Percentiles rank a stretch among this genome's conserved stretches.
Conservation (phyloP, 2,797 vertebrate genomes). For the Cryptoprocta ferox region DNA sequence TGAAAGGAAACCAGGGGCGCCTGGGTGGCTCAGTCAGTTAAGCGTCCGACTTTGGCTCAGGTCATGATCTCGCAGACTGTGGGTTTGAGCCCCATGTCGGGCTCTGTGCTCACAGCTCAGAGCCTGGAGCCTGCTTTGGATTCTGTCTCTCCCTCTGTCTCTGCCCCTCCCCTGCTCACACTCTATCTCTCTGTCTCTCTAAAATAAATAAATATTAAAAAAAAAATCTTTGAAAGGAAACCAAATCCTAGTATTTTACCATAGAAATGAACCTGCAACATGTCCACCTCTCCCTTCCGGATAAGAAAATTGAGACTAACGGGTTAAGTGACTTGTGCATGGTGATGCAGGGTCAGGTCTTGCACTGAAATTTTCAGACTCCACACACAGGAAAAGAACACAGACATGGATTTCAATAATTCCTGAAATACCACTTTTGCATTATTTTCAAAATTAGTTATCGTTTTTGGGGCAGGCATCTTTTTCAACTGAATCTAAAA, state of each 20-base stretch:
- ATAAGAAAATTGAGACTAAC: not conserved
- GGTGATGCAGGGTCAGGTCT: too few relatives aligned
- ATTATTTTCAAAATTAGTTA: not conserved
- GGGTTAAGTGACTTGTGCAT: accelerated
- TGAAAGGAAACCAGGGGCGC: not conserved
- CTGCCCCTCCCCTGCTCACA: too few relatives aligned
- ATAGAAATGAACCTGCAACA: accelerated
- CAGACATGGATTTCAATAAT: accelerated
- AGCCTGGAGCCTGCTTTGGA: too few relatives aligned
- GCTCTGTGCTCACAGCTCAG: too few relatives aligned
- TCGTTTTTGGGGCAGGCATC: not conserved
- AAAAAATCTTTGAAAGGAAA: not conserved
- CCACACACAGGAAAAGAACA: accelerated
- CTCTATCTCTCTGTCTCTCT: too few relatives aligned
- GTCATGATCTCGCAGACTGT: too few relatives aligned
- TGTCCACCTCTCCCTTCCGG: not conserved
- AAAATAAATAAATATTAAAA: too few relatives aligned
- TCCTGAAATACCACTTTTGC: not conserved
- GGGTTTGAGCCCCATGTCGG: too few relatives aligned
- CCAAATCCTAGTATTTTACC: not conserved
- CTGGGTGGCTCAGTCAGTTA: too few relatives aligned
- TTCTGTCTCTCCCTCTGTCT: too few relatives aligned
- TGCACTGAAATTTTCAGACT: too few relatives aligned
- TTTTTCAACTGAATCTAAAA: not conserved
- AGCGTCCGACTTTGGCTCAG: too few relatives aligned